Conservation (phyloP, 1,140 invertebrate species). For the Zaprionus vittiger region DNA sequence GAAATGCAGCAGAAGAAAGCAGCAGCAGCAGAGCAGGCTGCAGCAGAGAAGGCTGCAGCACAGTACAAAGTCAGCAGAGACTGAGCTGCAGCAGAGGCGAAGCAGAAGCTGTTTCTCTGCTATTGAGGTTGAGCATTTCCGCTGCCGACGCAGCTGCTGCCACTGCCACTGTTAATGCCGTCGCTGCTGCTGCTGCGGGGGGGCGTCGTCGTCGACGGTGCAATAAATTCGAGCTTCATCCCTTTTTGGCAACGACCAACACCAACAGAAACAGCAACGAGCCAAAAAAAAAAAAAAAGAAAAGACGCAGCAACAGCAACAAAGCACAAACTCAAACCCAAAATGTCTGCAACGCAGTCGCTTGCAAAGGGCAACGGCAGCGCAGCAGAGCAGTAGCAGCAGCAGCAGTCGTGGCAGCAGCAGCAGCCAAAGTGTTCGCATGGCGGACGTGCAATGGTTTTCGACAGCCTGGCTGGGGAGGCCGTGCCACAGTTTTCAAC, state of each 20-base stretch:
- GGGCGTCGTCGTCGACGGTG: constrained; percentile 35
- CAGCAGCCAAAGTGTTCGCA: constrained; percentile 44
- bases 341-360: constrained; percentile 68
- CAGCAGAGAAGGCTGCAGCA: neutral
- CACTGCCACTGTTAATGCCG: constrained; percentile 21
- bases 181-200: constrained; percentile 21
- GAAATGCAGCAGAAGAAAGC: constrained; percentile 38
- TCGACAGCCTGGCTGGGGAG: constrained; percentile 58
- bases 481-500: constrained; percentile 65
- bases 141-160: constrained; percentile 26
- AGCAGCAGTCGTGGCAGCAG: constrained; percentile 20
- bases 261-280: constrained; percentile 55
- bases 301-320: constrained; percentile 27
- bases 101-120: neutral
- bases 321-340: constrained; percentile 62
- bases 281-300: constrained; percentile 31
- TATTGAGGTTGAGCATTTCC: constrained; percentile 15
- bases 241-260: constrained; percentile 63
- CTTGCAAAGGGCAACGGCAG: constrained; percentile 59
- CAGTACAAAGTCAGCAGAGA: neutral
- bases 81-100: neutral
- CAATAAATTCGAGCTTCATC: constrained; percentile 77
- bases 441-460: constrained; percentile 76
- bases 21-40: neutral
- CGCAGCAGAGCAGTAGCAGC: constrained; percentile 7